Evolutionary conservation across 2,113 vertebrate genomes (phyloP).

Genomic region (Aythya baeri): DNA sequence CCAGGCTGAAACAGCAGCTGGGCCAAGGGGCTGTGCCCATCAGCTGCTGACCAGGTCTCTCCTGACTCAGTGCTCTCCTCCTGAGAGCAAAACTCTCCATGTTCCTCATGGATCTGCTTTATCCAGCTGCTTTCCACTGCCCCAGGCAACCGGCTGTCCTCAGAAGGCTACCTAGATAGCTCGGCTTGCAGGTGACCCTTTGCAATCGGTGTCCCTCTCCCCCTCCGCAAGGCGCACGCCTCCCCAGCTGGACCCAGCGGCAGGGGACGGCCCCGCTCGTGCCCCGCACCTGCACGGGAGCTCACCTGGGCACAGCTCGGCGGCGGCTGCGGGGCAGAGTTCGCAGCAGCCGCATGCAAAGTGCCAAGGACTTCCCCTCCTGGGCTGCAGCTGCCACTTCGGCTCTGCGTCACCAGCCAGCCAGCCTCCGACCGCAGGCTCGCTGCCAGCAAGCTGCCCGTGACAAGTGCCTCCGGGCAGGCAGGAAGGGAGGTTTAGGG

Average conservation of each 20-base stretch:
- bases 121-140: not conserved
- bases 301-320: not conserved
- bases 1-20: not conserved
- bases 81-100: not conserved
- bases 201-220: not conserved
- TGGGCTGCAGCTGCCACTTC: not conserved
- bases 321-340: not conserved
- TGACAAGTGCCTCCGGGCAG: not conserved
- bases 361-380: not conserved
- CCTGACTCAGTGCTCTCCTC: not conserved
- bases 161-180: not conserved
- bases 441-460: not conserved
- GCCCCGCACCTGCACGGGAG: not conserved
- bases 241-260: not conserved
- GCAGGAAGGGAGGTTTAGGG: not conserved
- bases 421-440: not conserved
- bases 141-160: not conserved
- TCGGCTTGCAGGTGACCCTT: not conserved
- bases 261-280: not conserved
- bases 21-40: not conserved
- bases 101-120: not conserved
- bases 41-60: not conserved
- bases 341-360: not conserved
- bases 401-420: not conserved
- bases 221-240: rapidly evolving